Evolutionary conservation across 2,113 vertebrate species (phyloP), one percentile per base, ranked within the genome.

Genomic region (Percina caprodes): DNA sequence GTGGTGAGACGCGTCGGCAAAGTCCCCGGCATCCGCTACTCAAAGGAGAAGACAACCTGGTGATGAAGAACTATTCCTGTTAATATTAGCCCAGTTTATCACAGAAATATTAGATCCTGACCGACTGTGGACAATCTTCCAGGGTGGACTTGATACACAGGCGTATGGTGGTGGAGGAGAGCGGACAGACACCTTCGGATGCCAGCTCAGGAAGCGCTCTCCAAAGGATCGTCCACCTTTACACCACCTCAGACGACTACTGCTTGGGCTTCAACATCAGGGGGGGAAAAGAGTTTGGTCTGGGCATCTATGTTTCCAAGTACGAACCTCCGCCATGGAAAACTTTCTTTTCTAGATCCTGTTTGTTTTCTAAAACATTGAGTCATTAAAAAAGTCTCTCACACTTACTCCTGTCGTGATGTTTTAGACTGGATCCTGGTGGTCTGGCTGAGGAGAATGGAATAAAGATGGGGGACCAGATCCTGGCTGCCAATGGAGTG

Each of bases 181-280:
- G 96, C 0, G 87, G 97, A 0, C 94, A 91, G 0, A 96, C 95
- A 0, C 96, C 95, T 0, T 97, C 97, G 0, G 95, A 97, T 49
- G 90, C 92, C 0, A 93, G 97, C 87, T 96, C 96, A 0, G 96
- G 96, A 74, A 94, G 95, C 0, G 95, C 96, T 0, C 90, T 93
- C 14, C 92, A 93, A 6, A 96, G 96, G 88, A 98, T 99, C 0
- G 93, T 99, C 45, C 98, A 99, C 84, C 96, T 99, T 16, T 99
- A 97, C 88, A 98, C 97, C 54, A 98, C 97, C 51, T 98, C 98
- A 0, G 98, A 99, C 0, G 97, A 99, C 92, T 96, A 96, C 94
- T 99, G 96, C 90, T 95, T 98, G 79, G 98, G 98, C 77, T 99
- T 99, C 94, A 99, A 99, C 92, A 98, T 99, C 89, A 96, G 98